Base-by-base conservation (phyloP, 1,140 invertebrate genomes). In the Drosophila dunni region DNA sequence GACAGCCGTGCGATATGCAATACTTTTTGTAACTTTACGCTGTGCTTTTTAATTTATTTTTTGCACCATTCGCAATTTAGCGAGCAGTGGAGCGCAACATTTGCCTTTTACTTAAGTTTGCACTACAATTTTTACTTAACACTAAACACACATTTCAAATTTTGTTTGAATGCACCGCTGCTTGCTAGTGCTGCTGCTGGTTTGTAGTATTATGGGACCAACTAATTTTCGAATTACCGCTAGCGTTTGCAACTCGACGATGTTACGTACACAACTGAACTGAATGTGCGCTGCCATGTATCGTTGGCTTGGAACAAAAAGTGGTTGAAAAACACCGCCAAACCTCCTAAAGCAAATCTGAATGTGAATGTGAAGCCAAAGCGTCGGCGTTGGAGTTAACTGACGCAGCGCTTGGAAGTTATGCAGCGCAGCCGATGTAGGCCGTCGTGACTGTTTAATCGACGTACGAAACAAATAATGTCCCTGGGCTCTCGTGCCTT, bases 351-450 rank as follows among this genome's bases (percentile, higher is more conserved):
- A 6, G 33, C 45, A n/a, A 51, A 36, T 69, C 17, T 53, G 38
- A 57, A 34, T 63, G 61, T 64, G 51, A 75, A 74, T 29, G 20
- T 64, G 62, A 84, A 81, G 64, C 71, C 79, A 86, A 73, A 71
- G 83, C 83, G 83, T 74, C 83, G 79, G 83, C 83, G 83, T 86
- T 86, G 83, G 83, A 86, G 83, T 86, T 86, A 83, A 88, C 83
- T 86, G 83, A 88, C 83, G 83, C 83, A 86, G 83, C 79, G 83
- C 83, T 81, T 86, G 83, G 83, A 86, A 86, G 51, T 68, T 71
- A 29, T 56, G 57, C 68, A 73, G 73, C 71, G 79, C 40, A 24
- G 36, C 38, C 17, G 57, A 34, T 4, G 24, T 4, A 29, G 6
- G 4, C 24, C 24, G 24, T 29, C 24, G 24, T 29, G 24, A 3